A percentile compares a stretch with the other conserved stretches of the same genome.
Conservation (phyloP, 2,888 invertebrate species). For the Nesidiocoris tenuis region DNA sequence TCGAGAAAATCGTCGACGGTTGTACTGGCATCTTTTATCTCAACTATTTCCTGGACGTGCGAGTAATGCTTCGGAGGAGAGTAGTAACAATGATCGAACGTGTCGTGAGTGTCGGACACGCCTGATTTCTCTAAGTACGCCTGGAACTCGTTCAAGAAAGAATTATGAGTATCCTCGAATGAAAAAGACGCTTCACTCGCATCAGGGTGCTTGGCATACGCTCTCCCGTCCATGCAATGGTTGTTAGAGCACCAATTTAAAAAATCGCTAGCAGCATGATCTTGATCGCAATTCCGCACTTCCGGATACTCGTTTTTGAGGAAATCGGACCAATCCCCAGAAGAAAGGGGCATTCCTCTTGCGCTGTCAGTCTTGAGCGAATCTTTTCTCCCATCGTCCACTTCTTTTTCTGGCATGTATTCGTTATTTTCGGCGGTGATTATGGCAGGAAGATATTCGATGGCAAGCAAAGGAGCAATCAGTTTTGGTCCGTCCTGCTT, state of each 20-base stretch:
- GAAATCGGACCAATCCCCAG: neutral
- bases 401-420: neutral
- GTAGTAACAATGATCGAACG: neutral
- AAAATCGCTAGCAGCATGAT: slow-evolving; percentile 2
- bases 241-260: slow-evolving; percentile 4
- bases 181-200: slow-evolving; percentile 24
- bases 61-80: neutral
- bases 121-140: slow-evolving; percentile 11
- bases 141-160: slow-evolving; percentile 1
- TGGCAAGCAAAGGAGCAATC: neutral
- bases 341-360: neutral
- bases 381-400: neutral
- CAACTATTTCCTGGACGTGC: slow-evolving; percentile 1
- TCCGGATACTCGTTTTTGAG: neutral
- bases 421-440: neutral
- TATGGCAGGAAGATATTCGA: neutral
- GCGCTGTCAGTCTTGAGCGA: neutral
- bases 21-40: slow-evolving; percentile 26
- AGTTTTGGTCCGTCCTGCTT: neutral
- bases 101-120: neutral
- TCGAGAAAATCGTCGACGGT: slow-evolving; percentile 27
- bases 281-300: neutral
- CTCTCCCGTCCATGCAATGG: neutral
- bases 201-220: neutral
- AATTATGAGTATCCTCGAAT: slow-evolving; percentile 6